Evolutionary conservation across 2,888 invertebrate genomes (phyloP).

Genomic region (Drosophila diplacantha): DNA sequence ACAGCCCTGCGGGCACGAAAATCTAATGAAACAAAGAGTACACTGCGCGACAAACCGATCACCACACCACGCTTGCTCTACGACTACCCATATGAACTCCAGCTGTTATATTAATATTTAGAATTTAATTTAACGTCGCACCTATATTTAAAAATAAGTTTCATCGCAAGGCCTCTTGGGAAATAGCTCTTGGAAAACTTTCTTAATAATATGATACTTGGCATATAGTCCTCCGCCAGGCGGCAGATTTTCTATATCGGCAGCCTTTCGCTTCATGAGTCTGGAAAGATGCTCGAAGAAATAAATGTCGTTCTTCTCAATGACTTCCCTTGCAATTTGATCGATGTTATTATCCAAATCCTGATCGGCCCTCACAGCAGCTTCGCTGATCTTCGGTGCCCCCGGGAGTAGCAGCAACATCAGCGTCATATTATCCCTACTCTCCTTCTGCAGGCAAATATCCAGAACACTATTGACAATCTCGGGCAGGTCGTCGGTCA

Average conservation of each 20-base stretch:
- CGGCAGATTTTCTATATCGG: slow-evolving; percentile 15
- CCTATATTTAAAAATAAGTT: neutral
- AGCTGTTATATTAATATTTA: neutral
- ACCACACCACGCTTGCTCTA: too few species aligned
- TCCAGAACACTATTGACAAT: slow-evolving; percentile 33
- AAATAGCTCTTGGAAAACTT: slow-evolving; percentile 13
- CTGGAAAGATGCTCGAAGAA: slow-evolving; percentile 11
- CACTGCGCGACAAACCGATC: neutral
- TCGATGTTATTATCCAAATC: slow-evolving; percentile 12
- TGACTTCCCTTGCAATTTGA: slow-evolving; percentile 7
- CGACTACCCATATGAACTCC: too few species aligned
- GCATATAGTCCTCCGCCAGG: slow-evolving; percentile 31
- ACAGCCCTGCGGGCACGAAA: neutral
- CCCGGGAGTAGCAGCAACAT: slow-evolving; percentile 25
- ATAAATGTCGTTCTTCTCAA: slow-evolving; percentile 5
- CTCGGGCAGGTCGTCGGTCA: slow-evolving; percentile 13
- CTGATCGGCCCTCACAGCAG: slow-evolving; percentile 7
- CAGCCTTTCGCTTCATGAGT: slow-evolving; percentile 1
- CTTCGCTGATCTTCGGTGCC: slow-evolving; percentile 17
- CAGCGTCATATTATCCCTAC: slow-evolving; percentile 40
- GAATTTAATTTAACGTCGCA: neutral
- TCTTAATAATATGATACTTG: slow-evolving; percentile 29
- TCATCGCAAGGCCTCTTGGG: slow-evolving; percentile 7
- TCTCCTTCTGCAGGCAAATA: slow-evolving; percentile 31
- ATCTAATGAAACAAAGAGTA: slow-evolving; percentile 4